These are phyloP conservation scores for Diglossa cyanea DNA, from an alignment of 2,797 vertebrate species.

Conservation along the genomic window DNA sequence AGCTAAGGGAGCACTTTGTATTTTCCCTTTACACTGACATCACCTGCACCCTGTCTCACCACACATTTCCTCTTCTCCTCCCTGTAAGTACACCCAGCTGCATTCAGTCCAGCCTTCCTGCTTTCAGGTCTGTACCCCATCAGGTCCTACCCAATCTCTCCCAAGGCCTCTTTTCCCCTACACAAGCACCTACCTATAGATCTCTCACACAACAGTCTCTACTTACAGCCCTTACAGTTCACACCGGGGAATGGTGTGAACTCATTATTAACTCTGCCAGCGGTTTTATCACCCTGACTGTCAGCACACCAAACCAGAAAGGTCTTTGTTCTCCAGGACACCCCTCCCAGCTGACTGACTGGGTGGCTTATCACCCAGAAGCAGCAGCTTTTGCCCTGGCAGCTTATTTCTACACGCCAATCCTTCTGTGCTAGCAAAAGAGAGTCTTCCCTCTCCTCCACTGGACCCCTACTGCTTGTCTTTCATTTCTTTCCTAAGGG, in stretches of 20 bases:
- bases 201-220: background rate
- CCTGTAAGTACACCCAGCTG: background rate
- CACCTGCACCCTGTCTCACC: background rate
- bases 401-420: constrained; percentile 43
- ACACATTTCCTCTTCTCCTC: background rate
- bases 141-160: background rate
- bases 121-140: background rate
- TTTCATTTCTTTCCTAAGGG: constrained; percentile 1
- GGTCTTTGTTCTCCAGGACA: constrained; percentile 64
- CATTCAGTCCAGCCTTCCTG: background rate
- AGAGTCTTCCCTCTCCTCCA: background rate
- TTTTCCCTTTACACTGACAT: background rate
- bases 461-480: background rate
- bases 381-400: constrained; percentile 64
- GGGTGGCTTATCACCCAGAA: constrained; percentile 72
- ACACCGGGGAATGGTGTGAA: background rate
- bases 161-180: background rate
- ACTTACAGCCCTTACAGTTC: constrained; percentile 13
- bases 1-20: background rate
- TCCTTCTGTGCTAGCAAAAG: constrained; percentile 26
- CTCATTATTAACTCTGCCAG: constrained; percentile 66
- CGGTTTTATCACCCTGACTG: constrained; percentile 66
- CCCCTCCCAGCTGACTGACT: constrained; percentile 46
- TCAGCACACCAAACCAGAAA: constrained; percentile 52
- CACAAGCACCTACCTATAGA: background rate